phyloP scores from a whole-genome alignment of 2,888 invertebrate species.

The Carterocephalus palaemon region DNA sequence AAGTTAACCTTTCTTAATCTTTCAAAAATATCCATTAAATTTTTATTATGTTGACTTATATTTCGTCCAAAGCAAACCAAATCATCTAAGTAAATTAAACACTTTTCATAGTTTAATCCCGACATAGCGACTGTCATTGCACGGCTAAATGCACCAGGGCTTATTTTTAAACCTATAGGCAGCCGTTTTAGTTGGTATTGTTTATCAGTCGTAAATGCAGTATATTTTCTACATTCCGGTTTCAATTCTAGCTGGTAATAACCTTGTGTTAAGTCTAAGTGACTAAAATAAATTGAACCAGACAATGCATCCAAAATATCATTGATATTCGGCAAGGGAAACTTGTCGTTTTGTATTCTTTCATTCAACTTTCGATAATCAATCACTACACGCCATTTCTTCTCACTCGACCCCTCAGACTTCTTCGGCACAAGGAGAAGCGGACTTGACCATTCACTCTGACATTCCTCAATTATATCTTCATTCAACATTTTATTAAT shows the following conservation, averaged over 20 bases:
- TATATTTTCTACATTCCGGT: constrained; percentile 25
- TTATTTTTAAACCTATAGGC: constrained; percentile 21
- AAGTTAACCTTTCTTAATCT: constrained; percentile 8
- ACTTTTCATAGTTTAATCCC: constrained; percentile 21
- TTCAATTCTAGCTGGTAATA: constrained; percentile 19
- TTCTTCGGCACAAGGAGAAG: constrained; percentile 23
- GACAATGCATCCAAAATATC: constrained; percentile 21
- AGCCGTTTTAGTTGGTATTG: constrained; percentile 28
- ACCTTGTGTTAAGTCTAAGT: constrained; percentile 25
- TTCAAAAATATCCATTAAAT: constrained; percentile 7
- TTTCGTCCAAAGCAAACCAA: constrained; percentile 11
- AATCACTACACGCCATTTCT: constrained; percentile 25
- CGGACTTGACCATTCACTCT: constrained; percentile 23
- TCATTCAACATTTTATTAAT: constrained; percentile 17
- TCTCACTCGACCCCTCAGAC: background rate
- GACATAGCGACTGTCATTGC: constrained; percentile 22
- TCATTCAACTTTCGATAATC: constrained; percentile 19
- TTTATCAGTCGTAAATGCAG: constrained; percentile 23
- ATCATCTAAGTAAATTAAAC: constrained; percentile 20
- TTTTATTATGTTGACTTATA: constrained; percentile 19
- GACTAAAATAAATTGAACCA: no score
- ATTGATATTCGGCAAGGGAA: constrained; percentile 22
- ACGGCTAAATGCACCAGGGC: constrained; percentile 15
- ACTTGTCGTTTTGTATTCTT: constrained; percentile 13
- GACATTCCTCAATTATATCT: constrained; percentile 15